Evolutionary conservation across 2,113 vertebrate species (phyloP).

Genomic region (Pimephales promelas): DNA sequence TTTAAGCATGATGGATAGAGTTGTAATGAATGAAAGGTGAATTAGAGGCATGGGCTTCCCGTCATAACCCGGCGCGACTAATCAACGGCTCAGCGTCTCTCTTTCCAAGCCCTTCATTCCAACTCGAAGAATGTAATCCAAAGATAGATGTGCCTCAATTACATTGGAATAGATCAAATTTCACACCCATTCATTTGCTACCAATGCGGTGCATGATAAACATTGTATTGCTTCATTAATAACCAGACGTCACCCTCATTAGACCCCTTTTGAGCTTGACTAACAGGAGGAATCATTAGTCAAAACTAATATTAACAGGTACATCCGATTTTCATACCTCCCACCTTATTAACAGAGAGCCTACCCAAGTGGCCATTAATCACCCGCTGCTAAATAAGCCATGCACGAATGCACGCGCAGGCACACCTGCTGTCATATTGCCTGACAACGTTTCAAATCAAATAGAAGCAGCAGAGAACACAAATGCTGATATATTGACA

Average conservation of each 20-base stretch:
- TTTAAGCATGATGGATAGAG: slow-evolving; percentile 55
- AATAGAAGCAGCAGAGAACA: background rate
- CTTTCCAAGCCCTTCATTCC: slow-evolving; percentile 39
- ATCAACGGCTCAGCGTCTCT: slow-evolving; percentile 45
- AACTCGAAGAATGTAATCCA: slow-evolving; percentile 48
- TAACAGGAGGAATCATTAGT: slow-evolving; percentile 56
- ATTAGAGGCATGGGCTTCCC: slow-evolving; percentile 45
- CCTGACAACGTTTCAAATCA: background rate
- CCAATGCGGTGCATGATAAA: slow-evolving; percentile 54
- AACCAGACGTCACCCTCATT: slow-evolving; percentile 56
- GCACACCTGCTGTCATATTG: background rate
- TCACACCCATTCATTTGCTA: slow-evolving; percentile 59
- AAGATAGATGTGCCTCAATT: slow-evolving; percentile 57
- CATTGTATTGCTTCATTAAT: slow-evolving; percentile 59
- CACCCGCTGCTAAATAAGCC: slow-evolving; percentile 50
- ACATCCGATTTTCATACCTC: slow-evolving; percentile 60
- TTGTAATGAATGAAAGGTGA: slow-evolving; percentile 57
- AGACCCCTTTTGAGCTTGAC: slow-evolving; percentile 54
- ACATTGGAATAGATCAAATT: slow-evolving; percentile 60
- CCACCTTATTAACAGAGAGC: slow-evolving; percentile 58
- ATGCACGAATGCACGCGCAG: background rate
- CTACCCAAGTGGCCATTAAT: slow-evolving; percentile 56
- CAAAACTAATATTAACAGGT: slow-evolving; percentile 64
- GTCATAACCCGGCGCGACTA: slow-evolving; percentile 43
- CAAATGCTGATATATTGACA: background rate